Evolutionary conservation across 2,797 vertebrate species (phyloP), one percentile per base, ranked within the genome.

Genomic region (Etheostoma perlongum): DNA sequence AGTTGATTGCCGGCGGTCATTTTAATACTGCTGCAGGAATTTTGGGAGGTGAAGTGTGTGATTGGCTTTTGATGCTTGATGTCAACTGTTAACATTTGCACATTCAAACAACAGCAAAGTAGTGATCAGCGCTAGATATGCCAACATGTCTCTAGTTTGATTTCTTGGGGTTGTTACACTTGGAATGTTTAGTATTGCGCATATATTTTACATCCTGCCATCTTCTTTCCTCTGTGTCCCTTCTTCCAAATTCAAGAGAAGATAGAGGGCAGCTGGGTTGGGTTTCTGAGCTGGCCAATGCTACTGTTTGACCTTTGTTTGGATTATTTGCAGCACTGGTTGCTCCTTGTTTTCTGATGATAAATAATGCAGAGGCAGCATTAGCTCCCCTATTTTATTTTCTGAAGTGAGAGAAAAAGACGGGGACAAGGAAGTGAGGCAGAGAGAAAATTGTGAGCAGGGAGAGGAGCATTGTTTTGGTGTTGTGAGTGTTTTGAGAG

Each of bases 331-430:
- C 85, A 77, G 76, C 65, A 81, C 85, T 75, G 83, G 83, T 83
- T 89, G 89, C 87, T 89, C 61, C 68, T 82, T 86, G 85, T 87
- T 87, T 85, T 85, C 79, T 78, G 67, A 72, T 81, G 72, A 91
- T 92, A 91, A 92, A 94, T 94, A 91, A 93, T 94, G 90, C 84
- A 90, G 79, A 71, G 18, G 33, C 48, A 67, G 81, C 79, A 88
- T 90, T 87, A 91, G 84, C 85, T 88, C 70, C 47, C 48, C 58
- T 80, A 60, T 86, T 88, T 87, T 83, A 60, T 86, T 88, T 87
- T 83, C 75, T 79, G 48, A 89, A 80, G 72, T 79, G 58, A 63
- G 72, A 64, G 14, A 79, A 83, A 84, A 72, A 79, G 62, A 72
- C 14, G 33, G 11, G 8, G 68, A 68, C 30, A 60, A 48, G 33